These are phyloP conservation scores for Drosophila sucinea DNA, from an alignment of 1,140 invertebrate genomes.

Conservation along the genomic window DNA sequence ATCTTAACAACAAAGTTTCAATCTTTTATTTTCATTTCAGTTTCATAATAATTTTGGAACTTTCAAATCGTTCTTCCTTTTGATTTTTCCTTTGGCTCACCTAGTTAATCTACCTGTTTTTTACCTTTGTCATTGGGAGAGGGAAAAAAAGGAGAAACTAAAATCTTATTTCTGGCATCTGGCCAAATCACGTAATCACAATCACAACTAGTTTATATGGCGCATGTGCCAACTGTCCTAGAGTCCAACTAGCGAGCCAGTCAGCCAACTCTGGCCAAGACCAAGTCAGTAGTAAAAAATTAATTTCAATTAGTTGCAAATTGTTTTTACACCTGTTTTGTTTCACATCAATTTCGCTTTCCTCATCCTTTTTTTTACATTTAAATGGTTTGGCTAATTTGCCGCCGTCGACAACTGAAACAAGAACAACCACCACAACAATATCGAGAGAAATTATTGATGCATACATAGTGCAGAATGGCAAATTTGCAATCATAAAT, in stretches of 20 bases:
- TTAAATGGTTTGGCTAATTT: slow-evolving; percentile 53
- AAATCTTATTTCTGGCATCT: slow-evolving; percentile 58
- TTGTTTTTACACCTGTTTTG: slow-evolving; percentile 61
- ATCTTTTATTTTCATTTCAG: neutral
- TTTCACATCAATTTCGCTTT: slow-evolving; percentile 35
- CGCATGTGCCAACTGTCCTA: slow-evolving; percentile 71
- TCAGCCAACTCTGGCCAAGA: slow-evolving; percentile 4
- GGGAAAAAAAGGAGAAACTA: slow-evolving; percentile 6
- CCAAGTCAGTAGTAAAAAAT: slow-evolving; percentile 46
- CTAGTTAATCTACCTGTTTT: slow-evolving; percentile 21
- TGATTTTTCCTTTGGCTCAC: neutral
- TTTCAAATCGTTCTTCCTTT: too few species aligned
- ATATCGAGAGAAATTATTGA: slow-evolving; percentile 1
- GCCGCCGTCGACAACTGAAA: slow-evolving; percentile 21
- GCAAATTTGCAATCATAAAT: slow-evolving; percentile 37
- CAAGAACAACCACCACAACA: neutral
- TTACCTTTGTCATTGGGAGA: slow-evolving; percentile 4
- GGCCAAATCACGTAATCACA: slow-evolving; percentile 80
- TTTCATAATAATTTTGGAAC: neutral
- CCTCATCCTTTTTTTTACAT: neutral
- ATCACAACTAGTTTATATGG: slow-evolving; percentile 78
- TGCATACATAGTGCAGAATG: neutral
- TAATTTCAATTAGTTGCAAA: slow-evolving; percentile 78
- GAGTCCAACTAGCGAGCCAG: slow-evolving; percentile 27
- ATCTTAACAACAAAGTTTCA: too few species aligned